Conservation (phyloP, 1,140 invertebrate genomes). For the Zaprionus kolodkinae region DNA sequence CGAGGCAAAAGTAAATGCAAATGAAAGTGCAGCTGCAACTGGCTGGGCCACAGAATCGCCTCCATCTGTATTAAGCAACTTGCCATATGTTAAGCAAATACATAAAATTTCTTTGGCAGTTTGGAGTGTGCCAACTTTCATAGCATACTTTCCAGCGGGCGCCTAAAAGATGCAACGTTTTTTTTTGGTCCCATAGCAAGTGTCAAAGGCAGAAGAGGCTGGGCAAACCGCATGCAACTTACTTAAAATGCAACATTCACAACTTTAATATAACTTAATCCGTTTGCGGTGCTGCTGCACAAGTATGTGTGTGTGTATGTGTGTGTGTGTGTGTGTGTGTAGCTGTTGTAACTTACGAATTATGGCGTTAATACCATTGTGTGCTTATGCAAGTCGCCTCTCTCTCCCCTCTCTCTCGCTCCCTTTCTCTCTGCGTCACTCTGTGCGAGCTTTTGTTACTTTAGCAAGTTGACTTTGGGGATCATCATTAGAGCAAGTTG, state of each 20-base stretch:
- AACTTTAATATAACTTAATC: slow-evolving; percentile 81
- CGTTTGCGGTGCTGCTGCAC: slow-evolving; percentile 44
- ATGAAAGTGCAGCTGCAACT: slow-evolving; percentile 23
- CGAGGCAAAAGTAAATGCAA: slow-evolving; percentile 24
- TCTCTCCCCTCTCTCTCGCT: background rate
- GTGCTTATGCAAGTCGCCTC: slow-evolving; percentile 57
- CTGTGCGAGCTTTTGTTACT: slow-evolving; percentile 60
- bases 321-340: slow-evolving; percentile 25
- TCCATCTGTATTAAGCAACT: background rate
- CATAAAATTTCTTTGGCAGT: slow-evolving; percentile 24
- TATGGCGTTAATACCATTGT: slow-evolving; percentile 79
- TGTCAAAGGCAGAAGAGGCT: slow-evolving; percentile 47
- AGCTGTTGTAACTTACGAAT: slow-evolving; percentile 68
- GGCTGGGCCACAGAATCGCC: background rate
- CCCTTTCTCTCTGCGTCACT: background rate
- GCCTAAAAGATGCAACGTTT: slow-evolving; percentile 26
- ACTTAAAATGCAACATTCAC: slow-evolving; percentile 64
- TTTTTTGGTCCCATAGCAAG: slow-evolving; percentile 30
- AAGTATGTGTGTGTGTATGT: slow-evolving; percentile 7
- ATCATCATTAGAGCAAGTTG: slow-evolving; percentile 68
- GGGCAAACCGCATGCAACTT: slow-evolving; percentile 21
- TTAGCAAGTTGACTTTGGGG: slow-evolving; percentile 79
- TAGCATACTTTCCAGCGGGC: slow-evolving; percentile 44
- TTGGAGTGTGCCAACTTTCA: slow-evolving; percentile 53
- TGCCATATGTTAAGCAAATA: slow-evolving; percentile 26